phyloP scores from a whole-genome alignment of 2,888 invertebrate species.

The Athrips mouffetella region DNA sequence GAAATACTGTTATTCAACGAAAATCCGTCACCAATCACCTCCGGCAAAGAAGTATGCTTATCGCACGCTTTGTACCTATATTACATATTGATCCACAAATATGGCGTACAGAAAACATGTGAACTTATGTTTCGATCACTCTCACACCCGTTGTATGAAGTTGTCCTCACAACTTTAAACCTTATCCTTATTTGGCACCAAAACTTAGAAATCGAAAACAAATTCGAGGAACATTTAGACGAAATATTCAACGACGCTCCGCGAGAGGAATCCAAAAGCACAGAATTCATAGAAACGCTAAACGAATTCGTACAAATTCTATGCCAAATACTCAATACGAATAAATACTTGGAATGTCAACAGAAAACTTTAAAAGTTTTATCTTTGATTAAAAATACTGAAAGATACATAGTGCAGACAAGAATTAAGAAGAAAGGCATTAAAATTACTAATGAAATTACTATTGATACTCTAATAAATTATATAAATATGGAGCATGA shows the following conservation, averaged over 20 bases:
- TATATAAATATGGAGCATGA: slow-evolving; percentile 47
- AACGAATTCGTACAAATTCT: slow-evolving; percentile 34
- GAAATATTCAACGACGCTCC: slow-evolving; percentile 3
- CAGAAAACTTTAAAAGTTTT: slow-evolving; percentile 54
- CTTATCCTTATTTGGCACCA: slow-evolving; percentile 38
- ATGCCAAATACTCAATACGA: slow-evolving; percentile 35
- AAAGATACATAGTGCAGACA: slow-evolving; percentile 36
- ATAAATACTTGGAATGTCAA: slow-evolving; percentile 48
- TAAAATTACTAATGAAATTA: slow-evolving; percentile 28
- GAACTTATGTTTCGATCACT: slow-evolving; percentile 31
- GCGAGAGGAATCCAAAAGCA: background rate
- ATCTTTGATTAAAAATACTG: slow-evolving; percentile 41
- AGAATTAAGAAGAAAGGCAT: slow-evolving; percentile 25
- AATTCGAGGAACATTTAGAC: slow-evolving; percentile 42
- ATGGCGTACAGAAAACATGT: slow-evolving; percentile 20
- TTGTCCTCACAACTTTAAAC: slow-evolving; percentile 36
- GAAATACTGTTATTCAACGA: slow-evolving; percentile 34
- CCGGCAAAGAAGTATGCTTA: slow-evolving; percentile 47
- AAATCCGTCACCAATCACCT: slow-evolving; percentile 23
- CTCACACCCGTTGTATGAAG: slow-evolving; percentile 39
- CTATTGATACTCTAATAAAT: slow-evolving; percentile 40
- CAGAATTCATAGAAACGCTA: background rate
- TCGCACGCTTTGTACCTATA: slow-evolving; percentile 38
- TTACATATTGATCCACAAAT: slow-evolving; percentile 28
- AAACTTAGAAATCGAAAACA: slow-evolving; percentile 33